Percentiles rank a stretch among this genome's conserved stretches.
Evolutionary conservation across 2,113 vertebrate species (phyloP).

Genomic region (Planiliza haematocheilus): DNA sequence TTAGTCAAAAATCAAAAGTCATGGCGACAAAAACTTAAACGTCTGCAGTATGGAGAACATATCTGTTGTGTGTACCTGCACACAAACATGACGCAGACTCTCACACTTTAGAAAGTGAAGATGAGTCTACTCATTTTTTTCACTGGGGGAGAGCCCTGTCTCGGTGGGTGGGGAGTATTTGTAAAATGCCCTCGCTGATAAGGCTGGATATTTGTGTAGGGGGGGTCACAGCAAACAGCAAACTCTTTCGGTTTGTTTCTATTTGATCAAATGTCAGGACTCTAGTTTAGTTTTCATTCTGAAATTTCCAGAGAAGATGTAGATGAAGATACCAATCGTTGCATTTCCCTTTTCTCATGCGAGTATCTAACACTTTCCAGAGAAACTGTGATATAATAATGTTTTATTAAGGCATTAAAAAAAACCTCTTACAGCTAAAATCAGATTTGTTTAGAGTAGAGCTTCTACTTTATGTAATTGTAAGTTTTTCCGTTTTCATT

Average conservation of each 20-base stretch:
- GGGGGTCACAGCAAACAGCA: not conserved
- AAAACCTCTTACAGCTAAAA: too few relatives aligned
- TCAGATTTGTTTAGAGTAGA: too few relatives aligned
- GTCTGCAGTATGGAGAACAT: too few relatives aligned
- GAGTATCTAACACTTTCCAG: not conserved
- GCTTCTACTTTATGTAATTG: too few relatives aligned
- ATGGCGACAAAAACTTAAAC: too few relatives aligned
- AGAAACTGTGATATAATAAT: not conserved
- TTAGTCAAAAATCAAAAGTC: too few relatives aligned
- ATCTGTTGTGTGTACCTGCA: too few relatives aligned
- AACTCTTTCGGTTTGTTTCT: not conserved
- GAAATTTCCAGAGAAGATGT: not conserved
- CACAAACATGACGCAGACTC: not conserved
- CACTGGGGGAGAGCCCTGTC: not conserved
- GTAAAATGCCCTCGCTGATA: conserved; percentile 32
- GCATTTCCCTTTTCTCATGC: not conserved
- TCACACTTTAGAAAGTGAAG: too few relatives aligned
- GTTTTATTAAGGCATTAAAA: too few relatives aligned
- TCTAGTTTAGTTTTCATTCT: conserved; percentile 1
- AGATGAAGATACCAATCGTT: not conserved
- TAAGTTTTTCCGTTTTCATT: too few relatives aligned
- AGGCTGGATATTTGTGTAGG: not conserved
- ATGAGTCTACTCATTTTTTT: too few relatives aligned
- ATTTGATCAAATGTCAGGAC: conserved; percentile 5
- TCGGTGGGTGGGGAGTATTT: conserved; percentile 19